Base-by-base conservation (phyloP, 2,113 vertebrate species). In the Salvelinus fontinalis region DNA sequence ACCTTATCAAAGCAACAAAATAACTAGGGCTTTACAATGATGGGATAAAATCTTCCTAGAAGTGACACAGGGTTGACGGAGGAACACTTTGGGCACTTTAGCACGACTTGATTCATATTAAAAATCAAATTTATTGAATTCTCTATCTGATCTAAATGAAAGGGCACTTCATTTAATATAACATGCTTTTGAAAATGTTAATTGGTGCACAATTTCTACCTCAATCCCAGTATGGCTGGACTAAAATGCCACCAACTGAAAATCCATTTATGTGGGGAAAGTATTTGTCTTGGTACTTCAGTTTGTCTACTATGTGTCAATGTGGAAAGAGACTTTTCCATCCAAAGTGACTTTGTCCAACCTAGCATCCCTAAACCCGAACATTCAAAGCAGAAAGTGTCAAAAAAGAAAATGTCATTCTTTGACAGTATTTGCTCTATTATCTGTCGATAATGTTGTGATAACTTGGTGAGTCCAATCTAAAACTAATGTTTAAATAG, bases 381-480 rank as follows among this genome's bases (percentile, higher is more conserved):
- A 66, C 13, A 5, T 8, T 14, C 9, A 49, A 64, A 67, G 81
- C 81, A 85, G 77, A 51, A 83, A 79, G 4, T 59, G 75, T 48
- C 73, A 74, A 64, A 77, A 67, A 81, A 72, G 70, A 88, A 54
- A 89, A 90, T 89, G 88, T 87, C 86, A 89, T 72, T 82, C 86
- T 85, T 88, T 16, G 84, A 89, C 85, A 85, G 60, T 57, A 39
- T 82, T 86, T 84, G 70, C 80, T 67, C 62, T 62, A 44, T 78
- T n/a, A 79, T 70, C 87, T 83, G 84, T 76, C 70, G 4, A 54
- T 3, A 54, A 5, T 86, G 80, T 31, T 76, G 72, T 11, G 86
- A 92, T 90, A 89, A 89, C 78, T 66, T 82, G 77, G 49, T 20
- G 48, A 49, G 66, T 39, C 34, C 71, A 84, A 81, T 81, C 76